Evolutionary conservation across 2,888 invertebrate species (phyloP).

Genomic region (Pinctada fucata): DNA sequence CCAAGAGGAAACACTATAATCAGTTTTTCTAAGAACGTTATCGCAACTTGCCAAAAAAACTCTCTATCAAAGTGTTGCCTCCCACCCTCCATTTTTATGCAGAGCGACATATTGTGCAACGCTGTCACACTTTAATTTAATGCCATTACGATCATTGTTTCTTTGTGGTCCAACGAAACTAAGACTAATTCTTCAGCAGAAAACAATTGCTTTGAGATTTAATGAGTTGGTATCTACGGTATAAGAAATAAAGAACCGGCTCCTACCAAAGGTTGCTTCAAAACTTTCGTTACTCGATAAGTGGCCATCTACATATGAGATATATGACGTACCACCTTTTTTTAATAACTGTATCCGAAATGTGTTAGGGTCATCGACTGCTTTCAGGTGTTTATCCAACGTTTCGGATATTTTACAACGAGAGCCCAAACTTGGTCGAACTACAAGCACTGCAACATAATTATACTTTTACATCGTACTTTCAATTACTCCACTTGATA

Average conservation of each 20-base stretch:
- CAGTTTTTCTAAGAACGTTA: neutral
- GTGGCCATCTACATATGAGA: neutral
- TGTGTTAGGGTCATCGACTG: too few relatives aligned
- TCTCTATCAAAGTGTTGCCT: neutral
- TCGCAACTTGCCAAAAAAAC: neutral
- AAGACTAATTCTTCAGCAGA: neutral
- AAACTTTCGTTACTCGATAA: neutral
- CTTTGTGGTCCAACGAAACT: neutral
- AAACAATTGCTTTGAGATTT: neutral
- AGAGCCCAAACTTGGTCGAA: neutral
- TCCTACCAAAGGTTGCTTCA: neutral
- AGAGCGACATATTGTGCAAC: neutral
- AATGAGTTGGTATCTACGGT: neutral
- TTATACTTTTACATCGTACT: neutral
- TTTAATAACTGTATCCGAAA: neutral
- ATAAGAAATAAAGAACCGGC: neutral
- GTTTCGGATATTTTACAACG: neutral
- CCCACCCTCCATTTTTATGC: neutral
- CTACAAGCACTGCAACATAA: neutral
- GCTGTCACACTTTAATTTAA: neutral
- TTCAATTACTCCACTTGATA: neutral
- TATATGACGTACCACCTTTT: neutral
- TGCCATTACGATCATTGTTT: neutral
- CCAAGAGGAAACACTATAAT: neutral
- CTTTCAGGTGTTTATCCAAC: neutral